Conservation (phyloP, 2,797 vertebrate genomes). For the Taeniopygia guttata region DNA sequence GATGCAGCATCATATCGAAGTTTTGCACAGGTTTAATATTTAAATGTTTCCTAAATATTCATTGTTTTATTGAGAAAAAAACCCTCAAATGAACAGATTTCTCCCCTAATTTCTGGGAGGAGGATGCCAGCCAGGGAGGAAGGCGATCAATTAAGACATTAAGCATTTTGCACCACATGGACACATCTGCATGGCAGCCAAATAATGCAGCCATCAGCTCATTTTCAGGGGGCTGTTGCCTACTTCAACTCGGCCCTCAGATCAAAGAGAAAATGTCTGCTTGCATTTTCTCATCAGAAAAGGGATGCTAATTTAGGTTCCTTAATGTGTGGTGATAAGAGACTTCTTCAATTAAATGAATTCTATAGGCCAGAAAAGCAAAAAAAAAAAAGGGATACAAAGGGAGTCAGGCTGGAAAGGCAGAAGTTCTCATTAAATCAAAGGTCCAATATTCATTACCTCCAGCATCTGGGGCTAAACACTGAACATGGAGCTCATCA, state of each 20-base stretch:
- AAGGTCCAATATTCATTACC: slow-evolving; percentile 90
- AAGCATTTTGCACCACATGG: slow-evolving; percentile 94
- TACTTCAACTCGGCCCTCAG: slow-evolving; percentile 87
- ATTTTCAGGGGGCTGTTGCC: slow-evolving; percentile 90
- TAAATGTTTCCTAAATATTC: not conserved
- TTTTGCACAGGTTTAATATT: not conserved
- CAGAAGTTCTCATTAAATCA: slow-evolving; percentile 95
- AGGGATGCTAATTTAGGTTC: slow-evolving; percentile 95
- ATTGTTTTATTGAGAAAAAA: not conserved
- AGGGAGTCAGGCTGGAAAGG: slow-evolving; percentile 85
- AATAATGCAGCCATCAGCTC: slow-evolving; percentile 97
- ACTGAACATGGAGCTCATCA: slow-evolving; percentile 92
- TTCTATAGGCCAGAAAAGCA: slow-evolving; percentile 87
- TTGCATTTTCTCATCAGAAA: slow-evolving; percentile 87
- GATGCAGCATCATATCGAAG: not conserved
- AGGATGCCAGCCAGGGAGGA: slow-evolving; percentile 79
- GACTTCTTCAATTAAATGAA: slow-evolving; percentile 99
- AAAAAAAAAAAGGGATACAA: slow-evolving; percentile 82
- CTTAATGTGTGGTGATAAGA: slow-evolving; percentile 94
- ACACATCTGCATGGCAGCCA: slow-evolving; percentile 88
- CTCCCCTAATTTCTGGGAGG: slow-evolving; percentile 65
- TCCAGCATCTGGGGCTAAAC: slow-evolving; percentile 95
- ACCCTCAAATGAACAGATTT: not conserved
- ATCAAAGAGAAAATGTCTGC: slow-evolving; percentile 90
- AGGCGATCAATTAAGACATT: slow-evolving; percentile 99